Evolutionary conservation across 2,113 vertebrate species (phyloP).

Genomic region (Crotalus viridis): DNA sequence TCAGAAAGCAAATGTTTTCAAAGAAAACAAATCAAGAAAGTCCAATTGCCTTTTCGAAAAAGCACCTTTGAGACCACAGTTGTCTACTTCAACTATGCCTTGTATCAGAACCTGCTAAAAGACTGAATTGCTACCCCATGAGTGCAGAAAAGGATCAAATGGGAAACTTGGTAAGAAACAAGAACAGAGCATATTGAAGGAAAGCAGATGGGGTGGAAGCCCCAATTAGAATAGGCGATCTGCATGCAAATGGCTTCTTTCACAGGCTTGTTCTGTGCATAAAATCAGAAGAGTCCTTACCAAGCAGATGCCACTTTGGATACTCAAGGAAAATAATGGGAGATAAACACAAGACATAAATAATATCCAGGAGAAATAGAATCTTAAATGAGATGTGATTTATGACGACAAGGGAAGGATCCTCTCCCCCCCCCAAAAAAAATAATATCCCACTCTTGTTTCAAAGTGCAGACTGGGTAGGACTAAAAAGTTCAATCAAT

Average conservation of each 20-base stretch:
- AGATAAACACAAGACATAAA: background rate
- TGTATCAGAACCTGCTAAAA: background rate
- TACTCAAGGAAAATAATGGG: background rate
- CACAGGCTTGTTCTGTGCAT: background rate
- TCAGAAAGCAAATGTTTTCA: no score
- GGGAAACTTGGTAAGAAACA: background rate
- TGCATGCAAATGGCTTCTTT: background rate
- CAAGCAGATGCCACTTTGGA: background rate
- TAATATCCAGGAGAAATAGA: background rate
- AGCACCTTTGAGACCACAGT: background rate
- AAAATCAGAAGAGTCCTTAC: background rate
- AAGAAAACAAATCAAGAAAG: no score
- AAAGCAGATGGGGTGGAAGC: background rate
- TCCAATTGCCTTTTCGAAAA: background rate
- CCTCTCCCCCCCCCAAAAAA: rapidly evolving
- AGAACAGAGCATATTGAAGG: background rate
- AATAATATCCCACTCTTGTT: background rate
- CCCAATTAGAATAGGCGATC: background rate
- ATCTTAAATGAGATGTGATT: background rate
- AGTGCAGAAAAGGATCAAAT: background rate
- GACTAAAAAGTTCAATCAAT: no score
- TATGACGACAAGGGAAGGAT: background rate
- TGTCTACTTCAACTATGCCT: background rate
- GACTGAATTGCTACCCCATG: background rate
- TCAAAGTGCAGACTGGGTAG: background rate